Evolutionary conservation across 2,888 invertebrate genomes (phyloP).

Genomic region (Xestia sexstrigata): DNA sequence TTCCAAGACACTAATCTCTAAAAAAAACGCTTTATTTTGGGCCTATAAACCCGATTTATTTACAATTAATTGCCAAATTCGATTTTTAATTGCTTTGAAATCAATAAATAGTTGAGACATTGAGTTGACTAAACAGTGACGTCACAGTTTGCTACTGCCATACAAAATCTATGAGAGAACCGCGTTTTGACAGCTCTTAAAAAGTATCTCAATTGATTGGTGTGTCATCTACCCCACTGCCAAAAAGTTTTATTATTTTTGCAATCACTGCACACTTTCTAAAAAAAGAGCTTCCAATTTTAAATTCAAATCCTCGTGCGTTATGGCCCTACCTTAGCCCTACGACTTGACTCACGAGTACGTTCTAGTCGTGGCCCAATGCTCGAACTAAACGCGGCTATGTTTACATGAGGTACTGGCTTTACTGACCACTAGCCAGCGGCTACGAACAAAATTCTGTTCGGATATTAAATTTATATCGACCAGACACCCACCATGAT

Average conservation of each 20-base stretch:
- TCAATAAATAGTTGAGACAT: too few relatives aligned
- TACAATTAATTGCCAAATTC: too few relatives aligned
- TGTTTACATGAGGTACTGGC: conserved; percentile 80
- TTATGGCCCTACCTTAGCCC: conserved; percentile 66
- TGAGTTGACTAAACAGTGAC: too few relatives aligned
- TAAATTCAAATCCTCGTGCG: conserved; percentile 41
- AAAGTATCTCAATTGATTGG: too few relatives aligned
- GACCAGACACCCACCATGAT: conserved; percentile 63
- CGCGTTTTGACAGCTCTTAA: too few relatives aligned
- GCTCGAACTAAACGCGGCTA: conserved; percentile 77
- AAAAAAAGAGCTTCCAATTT: conserved; percentile 18
- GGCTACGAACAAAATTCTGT: conserved; percentile 79
- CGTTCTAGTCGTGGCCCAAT: conserved; percentile 66
- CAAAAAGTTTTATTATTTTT: not conserved
- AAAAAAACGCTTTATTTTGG: too few relatives aligned
- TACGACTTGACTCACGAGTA: conserved; percentile 69
- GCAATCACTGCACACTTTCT: not conserved
- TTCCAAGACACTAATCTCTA: too few relatives aligned
- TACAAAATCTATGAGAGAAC: too few relatives aligned
- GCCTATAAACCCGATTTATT: too few relatives aligned
- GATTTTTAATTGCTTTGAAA: too few relatives aligned
- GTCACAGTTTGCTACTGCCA: too few relatives aligned
- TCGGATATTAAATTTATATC: conserved; percentile 81
- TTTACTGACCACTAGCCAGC: conserved; percentile 77
- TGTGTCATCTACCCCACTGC: too few relatives aligned